A percentile compares a stretch with the other conserved stretches of the same genome.
Conservation (phyloP, 2,888 invertebrate genomes). For the Pandemis cinnamomeana region DNA sequence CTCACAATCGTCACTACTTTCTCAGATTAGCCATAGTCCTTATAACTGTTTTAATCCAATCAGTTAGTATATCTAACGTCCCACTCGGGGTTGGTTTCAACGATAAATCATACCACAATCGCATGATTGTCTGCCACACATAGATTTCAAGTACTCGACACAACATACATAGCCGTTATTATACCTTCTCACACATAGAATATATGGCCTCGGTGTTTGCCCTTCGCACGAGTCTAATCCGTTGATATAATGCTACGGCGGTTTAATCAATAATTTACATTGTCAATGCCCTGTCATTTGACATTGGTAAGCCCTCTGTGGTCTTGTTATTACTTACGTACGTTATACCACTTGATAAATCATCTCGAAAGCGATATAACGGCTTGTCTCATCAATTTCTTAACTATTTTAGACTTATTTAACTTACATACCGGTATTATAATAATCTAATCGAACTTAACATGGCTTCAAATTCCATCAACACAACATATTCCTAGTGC, state of each 20-base stretch:
- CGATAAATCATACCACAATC: constrained; percentile 8
- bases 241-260: constrained; percentile 15
- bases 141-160: constrained; percentile 5
- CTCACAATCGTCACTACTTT: constrained; percentile 9
- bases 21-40: background rate
- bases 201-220: constrained; percentile 28
- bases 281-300: constrained; percentile 29
- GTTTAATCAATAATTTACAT: constrained; percentile 32
- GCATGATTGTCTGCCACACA: background rate
- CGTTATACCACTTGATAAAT: background rate
- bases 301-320: constrained; percentile 32
- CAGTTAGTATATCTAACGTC: background rate
- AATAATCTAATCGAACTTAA: constrained; percentile 4
- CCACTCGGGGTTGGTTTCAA: background rate
- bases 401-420: background rate
- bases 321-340: constrained; percentile 15
- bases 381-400: background rate
- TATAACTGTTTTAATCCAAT: constrained; percentile 19
- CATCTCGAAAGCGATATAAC: background rate
- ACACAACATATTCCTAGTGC: constrained; percentile 1
- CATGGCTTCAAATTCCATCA: background rate
- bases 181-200: constrained; percentile 12
- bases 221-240: constrained; percentile 26
- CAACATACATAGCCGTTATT: constrained; percentile 4
- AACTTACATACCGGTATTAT: background rate